Evolutionary conservation across 2,888 invertebrate genomes (phyloP), one percentile per base, ranked within the genome.

Genomic region (Lasioglossum oenotherae): DNA sequence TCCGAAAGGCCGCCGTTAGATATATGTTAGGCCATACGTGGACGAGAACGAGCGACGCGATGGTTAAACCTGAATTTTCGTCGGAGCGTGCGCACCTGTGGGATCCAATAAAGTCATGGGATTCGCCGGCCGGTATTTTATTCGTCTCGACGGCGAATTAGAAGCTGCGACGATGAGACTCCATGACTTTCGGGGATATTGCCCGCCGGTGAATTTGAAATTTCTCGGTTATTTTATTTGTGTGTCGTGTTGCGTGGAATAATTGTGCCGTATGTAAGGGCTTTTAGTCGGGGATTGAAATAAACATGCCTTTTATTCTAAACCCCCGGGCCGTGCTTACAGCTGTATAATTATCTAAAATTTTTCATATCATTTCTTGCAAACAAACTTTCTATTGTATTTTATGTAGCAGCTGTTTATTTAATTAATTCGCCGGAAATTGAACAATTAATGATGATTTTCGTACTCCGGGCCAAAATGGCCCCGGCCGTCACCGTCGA

Each of bases 21-120:
- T 90, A 89, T 89, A 88, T 81, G 87, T 85, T 88, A 87, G 88
- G 77, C 81, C 57, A 76, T 80, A 86, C 80, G 80, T 78, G 81
- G 69, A 79, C 67, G 76, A 72, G 64, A 82, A 67, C 74, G 78
- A 35, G 77, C 74, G 78, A 35, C 73, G 77, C 74, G 78, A 35
- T 64, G 77, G 84, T 87, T 80, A 81, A 80, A 85, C 64, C 85
- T 74, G 81, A 84, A 88, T 85, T 89, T 88, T 87, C 82, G 80
- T 77, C 81, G 71, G 73, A 19, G 53, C 73, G 79, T 78, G 80
- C 46, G 27, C 82, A 81, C 78, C 72, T 80, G 81, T 78, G 80
- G 80, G 69, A 84, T 89, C 77, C 84, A 89, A 89, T 89, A 89
- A 89, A 89, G 73, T 71, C 81, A 73, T 79, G 78, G 72, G 88